Base-by-base conservation (phyloP, 2,113 vertebrate species). In the Camelus bactrianus region DNA sequence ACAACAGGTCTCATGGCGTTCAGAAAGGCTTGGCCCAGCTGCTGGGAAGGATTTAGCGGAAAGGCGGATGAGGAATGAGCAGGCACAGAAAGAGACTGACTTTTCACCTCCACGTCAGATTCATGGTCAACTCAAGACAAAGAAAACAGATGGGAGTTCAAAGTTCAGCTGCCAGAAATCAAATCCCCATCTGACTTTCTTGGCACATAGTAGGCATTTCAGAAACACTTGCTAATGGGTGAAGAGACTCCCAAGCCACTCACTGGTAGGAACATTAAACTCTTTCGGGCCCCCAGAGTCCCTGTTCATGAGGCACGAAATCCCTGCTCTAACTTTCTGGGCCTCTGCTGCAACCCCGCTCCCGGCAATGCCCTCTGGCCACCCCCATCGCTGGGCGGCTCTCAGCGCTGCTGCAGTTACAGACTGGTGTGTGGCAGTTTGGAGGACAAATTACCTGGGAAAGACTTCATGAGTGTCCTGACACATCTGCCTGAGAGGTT, bases 41-140 rank as follows among this genome's bases (percentile, higher is more conserved):
- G 54, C 80, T 91, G 67, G n/a, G 15, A 93, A 93, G 3, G 88
- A 84, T 92, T 96, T 89, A 93, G 24, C 35, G 46, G 50, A 94
- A 90, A 97, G 65, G 64, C 96, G 62, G 91, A 73, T 69, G 72
- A 96, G 97, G 62, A 93, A 96, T 88, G 92, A 94, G 26, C 50
- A 92, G 60, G 52, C 77, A 92, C 69, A 65, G 60, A 92, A 97
- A 93, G 60, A 96, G 86, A 94, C 89, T 76, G 72, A 73, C 79
- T 95, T 72, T 97, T 93, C 80, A 96, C 67, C 70, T 95, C 72
- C 48, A 80, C 56, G 90, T 70, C 80, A 94, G 82, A 69, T 62
- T 90, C 90, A 96, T 80, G 82, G 58, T 94, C 76, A 97, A 65
- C 62, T 91, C 93, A 95, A 96, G 72, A 42, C n/a, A 88, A 96